Conservation (phyloP, 2,888 invertebrate species). For the Amiota communis region DNA sequence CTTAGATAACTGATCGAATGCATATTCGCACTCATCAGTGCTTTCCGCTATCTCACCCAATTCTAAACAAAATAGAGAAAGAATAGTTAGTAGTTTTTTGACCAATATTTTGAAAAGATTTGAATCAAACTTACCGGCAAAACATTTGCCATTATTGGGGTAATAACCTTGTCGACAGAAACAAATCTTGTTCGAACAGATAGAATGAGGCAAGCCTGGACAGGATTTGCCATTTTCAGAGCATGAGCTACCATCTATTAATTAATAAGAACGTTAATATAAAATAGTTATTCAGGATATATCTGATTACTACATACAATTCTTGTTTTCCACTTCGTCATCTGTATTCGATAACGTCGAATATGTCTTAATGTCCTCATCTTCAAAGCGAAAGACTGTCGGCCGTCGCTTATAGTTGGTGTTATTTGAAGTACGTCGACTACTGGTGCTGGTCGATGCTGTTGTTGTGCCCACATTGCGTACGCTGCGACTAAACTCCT, state of each 20-base stretch:
- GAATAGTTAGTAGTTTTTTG: neutral
- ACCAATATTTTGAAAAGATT: too few relatives aligned
- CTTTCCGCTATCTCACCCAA: constrained; percentile 71
- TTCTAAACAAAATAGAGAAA: constrained; percentile 51
- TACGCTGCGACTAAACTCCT: constrained; percentile 54
- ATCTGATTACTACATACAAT: constrained; percentile 55
- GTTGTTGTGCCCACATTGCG: constrained; percentile 60
- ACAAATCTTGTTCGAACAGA: constrained; percentile 68
- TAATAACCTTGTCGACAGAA: constrained; percentile 70
- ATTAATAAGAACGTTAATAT: neutral
- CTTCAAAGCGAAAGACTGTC: constrained; percentile 59
- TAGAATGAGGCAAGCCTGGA: constrained; percentile 66
- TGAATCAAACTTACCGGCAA: constrained; percentile 61
- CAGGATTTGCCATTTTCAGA: constrained; percentile 66
- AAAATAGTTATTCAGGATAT: neutral
- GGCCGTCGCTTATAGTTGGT: constrained; percentile 42
- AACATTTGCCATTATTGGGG: constrained; percentile 64
- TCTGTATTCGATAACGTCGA: constrained; percentile 70
- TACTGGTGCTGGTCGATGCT: constrained; percentile 59
- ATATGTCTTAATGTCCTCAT: constrained; percentile 68
- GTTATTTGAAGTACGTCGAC: constrained; percentile 53
- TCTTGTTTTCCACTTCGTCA: constrained; percentile 63
- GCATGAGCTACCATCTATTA: constrained; percentile 65
- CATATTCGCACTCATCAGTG: constrained; percentile 67
- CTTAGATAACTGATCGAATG: constrained; percentile 63